Evolutionary conservation across 2,888 invertebrate species (phyloP).

Genomic region (Heliothis peltigera): DNA sequence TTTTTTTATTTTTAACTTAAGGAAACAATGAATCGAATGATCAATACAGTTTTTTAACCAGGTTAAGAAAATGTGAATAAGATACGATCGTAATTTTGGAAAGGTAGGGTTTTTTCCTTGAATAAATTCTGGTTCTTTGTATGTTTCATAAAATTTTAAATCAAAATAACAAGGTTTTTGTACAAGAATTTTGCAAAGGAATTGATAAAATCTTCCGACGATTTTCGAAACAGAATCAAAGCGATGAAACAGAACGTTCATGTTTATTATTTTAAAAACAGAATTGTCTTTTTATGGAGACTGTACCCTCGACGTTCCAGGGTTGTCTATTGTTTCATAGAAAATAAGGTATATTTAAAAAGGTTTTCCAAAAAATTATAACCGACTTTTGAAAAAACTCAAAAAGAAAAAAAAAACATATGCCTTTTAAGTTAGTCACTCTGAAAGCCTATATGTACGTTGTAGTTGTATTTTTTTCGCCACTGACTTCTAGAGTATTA

Average conservation of each 20-base stretch:
- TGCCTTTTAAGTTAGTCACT: too few species aligned
- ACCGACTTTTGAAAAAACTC: too few species aligned
- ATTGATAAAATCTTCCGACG: slow-evolving; percentile 20
- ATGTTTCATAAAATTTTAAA: neutral
- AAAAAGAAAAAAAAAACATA: too few species aligned
- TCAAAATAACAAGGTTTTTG: slow-evolving; percentile 4
- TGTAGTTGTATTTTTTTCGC: too few species aligned
- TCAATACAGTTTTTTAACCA: neutral
- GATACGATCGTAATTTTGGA: slow-evolving; percentile 5
- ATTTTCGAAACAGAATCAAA: slow-evolving; percentile 18
- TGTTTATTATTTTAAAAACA: slow-evolving; percentile 42
- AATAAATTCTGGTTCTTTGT: neutral
- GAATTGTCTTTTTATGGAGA: slow-evolving; percentile 19
- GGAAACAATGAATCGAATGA: neutral
- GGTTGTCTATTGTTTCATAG: slow-evolving; percentile 30
- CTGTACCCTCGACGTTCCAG: slow-evolving; percentile 20
- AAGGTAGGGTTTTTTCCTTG: neutral
- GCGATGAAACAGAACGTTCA: slow-evolving; percentile 1
- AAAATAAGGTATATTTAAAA: too few species aligned
- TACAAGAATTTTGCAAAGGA: slow-evolving; percentile 8
- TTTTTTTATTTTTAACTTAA: neutral
- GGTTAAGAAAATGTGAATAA: too few species aligned
- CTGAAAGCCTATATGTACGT: too few species aligned
- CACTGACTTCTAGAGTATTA: too few species aligned
- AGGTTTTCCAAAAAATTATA: too few species aligned